Evolutionary conservation across 2,113 vertebrate species (phyloP), one percentile per base, ranked within the genome.

Genomic region (Eurypyga helias): DNA sequence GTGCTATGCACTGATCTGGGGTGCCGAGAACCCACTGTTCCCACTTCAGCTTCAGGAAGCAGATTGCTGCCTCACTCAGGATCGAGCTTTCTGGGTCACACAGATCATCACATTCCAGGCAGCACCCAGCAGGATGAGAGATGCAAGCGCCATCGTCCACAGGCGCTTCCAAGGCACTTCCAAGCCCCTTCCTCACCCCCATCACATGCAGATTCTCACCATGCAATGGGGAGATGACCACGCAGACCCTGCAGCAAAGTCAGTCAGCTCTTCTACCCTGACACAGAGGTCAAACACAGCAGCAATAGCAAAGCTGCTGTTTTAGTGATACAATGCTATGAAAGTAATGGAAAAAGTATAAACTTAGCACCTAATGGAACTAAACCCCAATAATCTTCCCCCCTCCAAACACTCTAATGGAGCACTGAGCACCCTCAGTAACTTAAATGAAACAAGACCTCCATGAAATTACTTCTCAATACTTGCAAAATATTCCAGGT

Each of bases 51-150:
- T 58, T 26, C 17, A 52, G 57, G 24, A n/a, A 64, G 45, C 8
- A 7, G 29, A 62, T 16, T 4, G 0, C 12, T 51, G 71, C 33
- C 87, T 83, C 45, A 3, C 13, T 38, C 23, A 11, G 54, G 41
- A 70, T 21, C 1, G 4, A 86, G 45, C 18, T 61, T 34, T 62
- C 51, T n/a, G 49, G 0, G 2, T 14, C 51, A 78, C 51, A 78
- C 15, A 19, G 60, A n/a, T 28, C 20, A 26, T 7, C 0, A 0
- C 4, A 0, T 6, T 66, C 24, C n/a, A 58, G 62, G 52, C 31
- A 43, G 55, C 36, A 64, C 4, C 25, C 57, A 84, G 54, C 16
- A 45, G 1, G 1, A 61, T 1, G 2, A 36, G 31, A 45, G 18
- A 10, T 2, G 8, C n/a, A 46, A 20, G 7, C 34, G 29, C 0